phyloP scores from a whole-genome alignment of 2,797 vertebrate species.

The Emys orbicularis region DNA sequence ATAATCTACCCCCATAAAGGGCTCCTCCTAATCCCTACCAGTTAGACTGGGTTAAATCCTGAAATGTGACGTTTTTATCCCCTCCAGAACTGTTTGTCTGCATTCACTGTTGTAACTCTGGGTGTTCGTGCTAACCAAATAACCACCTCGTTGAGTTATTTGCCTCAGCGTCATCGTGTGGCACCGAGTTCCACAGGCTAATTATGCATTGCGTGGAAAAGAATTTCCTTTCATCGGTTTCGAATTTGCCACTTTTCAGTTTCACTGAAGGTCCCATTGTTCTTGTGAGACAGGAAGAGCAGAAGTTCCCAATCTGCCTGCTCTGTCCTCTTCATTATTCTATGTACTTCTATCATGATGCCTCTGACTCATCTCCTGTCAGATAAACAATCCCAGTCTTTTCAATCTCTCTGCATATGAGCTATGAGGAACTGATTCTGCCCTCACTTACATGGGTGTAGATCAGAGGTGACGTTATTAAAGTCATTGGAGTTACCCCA shows the following conservation, averaged over 20 bases:
- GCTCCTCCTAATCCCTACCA: neutral
- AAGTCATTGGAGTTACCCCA: neutral
- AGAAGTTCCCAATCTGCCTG: neutral
- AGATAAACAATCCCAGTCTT: neutral
- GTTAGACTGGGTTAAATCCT: neutral
- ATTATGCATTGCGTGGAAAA: neutral
- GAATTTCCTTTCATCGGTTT: neutral
- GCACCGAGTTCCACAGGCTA: neutral
- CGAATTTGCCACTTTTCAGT: neutral
- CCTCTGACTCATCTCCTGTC: neutral
- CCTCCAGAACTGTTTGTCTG: neutral
- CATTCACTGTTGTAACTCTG: neutral
- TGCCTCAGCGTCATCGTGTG: neutral
- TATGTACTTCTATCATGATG: neutral
- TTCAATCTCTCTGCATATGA: neutral
- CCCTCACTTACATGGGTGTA: neutral
- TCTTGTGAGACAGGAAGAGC: neutral
- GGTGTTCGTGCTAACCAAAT: neutral
- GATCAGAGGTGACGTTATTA: neutral
- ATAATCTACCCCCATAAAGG: neutral
- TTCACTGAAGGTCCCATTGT: neutral
- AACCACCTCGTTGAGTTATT: neutral
- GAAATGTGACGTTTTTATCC: neutral
- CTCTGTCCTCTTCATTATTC: neutral
- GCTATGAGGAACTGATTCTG: neutral